Evolutionary conservation across 2,888 invertebrate species (phyloP), one percentile per base, ranked within the genome.

Genomic region (Halictus ligatus): DNA sequence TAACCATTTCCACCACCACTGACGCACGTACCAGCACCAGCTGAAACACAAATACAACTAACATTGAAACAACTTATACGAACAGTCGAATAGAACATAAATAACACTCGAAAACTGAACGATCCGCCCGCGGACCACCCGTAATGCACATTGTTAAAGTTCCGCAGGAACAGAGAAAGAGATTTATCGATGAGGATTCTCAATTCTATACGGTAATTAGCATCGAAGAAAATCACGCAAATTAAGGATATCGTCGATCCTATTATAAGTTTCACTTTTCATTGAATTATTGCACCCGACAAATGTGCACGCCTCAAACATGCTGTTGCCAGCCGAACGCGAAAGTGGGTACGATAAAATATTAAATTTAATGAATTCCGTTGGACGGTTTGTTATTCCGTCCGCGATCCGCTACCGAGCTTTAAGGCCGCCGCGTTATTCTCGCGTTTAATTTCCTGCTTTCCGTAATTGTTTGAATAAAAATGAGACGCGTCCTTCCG

Each of bases 61-160:
- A 25, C 60, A 60, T 60, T 25, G 60, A 25, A 60, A 60, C 25
- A 60, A 60, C 60, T 60, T 25, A 60, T 25, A 25, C 60, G 60
- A 25, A 25, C 60, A 25, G 60, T 60, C 25, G 12, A 25, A 60
- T 60, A 25, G 60, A 60, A 60, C 60, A 60, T 60, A 76, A 76
- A 60, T 46, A 25, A 73, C 73, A 73, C 46, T 43, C 46, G 72
- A 40, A 35, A 73, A 46, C 43, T 73, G n/a, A 12, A 25, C 60
- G 15, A 13, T 25, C 1, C 25, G 60, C 15, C 15, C 60, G 15
- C 25, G 25, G 60, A 25, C 25, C 60, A 13, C 25, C 15, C 25
- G 60, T 25, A 25, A n/a, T 25, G 13, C 60, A n/a, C 25, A 60
- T 60, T 60, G 25, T 60, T 25, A 60, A 60, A 60, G 1, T 25